Evolutionary conservation across 2,113 vertebrate genomes (phyloP).

Genomic region (Elaphurus davidianus): DNA sequence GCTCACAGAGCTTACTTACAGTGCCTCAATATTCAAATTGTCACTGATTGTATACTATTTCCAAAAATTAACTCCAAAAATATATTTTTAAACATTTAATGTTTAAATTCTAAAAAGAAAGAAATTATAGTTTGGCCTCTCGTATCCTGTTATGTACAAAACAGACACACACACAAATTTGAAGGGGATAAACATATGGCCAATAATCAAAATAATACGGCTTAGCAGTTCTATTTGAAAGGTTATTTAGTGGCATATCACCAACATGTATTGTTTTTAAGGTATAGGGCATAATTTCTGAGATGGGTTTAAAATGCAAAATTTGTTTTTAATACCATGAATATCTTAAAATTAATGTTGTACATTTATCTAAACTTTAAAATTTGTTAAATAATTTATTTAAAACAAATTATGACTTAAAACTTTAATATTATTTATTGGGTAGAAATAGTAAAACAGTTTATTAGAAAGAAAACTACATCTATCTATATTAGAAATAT

Average conservation of each 20-base stretch:
- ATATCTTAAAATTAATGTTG: constrained; percentile 16
- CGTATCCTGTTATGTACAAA: background rate
- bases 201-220: background rate
- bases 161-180: background rate
- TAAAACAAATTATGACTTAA: constrained; percentile 21
- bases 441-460: background rate
- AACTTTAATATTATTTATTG: background rate
- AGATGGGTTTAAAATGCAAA: constrained; percentile 3
- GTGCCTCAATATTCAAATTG: background rate
- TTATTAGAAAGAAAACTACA: constrained; percentile 13
- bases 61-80: constrained; percentile 13
- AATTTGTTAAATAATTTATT: constrained; percentile 41
- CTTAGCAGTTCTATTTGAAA: background rate
- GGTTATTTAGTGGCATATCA: background rate
- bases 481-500: background rate
- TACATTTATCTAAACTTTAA: constrained; percentile 13
- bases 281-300: background rate
- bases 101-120: background rate
- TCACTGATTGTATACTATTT: background rate
- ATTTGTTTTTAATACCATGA: background rate
- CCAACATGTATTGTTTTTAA: background rate
- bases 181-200: background rate
- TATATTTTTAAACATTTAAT: background rate
- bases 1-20: background rate
- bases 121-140: background rate